phyloP scores from a whole-genome alignment of 2,888 invertebrate genomes.

The Oithona nana region DNA sequence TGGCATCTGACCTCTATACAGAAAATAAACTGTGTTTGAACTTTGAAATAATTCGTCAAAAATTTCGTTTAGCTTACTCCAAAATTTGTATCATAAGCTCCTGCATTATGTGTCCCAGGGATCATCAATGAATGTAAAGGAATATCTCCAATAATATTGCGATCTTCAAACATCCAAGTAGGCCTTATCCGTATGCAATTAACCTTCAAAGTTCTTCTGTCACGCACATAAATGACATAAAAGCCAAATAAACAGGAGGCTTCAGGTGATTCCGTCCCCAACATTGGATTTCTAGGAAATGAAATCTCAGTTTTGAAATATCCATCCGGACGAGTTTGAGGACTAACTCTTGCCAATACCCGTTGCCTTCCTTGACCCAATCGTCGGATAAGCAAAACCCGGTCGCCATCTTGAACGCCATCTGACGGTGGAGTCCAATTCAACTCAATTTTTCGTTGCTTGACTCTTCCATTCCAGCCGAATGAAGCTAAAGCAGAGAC shows the following conservation, averaged over 20 bases:
- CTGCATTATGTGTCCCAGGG: constrained; percentile 51
- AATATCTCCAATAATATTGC: constrained; percentile 34
- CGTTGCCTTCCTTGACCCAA: background rate
- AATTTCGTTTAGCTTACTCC: constrained; percentile 24
- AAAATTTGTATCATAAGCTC: constrained; percentile 33
- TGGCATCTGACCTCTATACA: constrained; percentile 5
- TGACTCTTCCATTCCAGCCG: background rate
- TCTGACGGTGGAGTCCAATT: constrained; percentile 19
- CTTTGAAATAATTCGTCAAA: background rate
- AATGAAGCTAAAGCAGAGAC: background rate
- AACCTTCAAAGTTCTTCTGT: constrained; percentile 26
- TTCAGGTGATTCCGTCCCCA: constrained; percentile 18
- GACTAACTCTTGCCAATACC: constrained; percentile 1
- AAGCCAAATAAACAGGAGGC: constrained; percentile 24
- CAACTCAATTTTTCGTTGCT: constrained; percentile 19
- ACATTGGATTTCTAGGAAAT: constrained; percentile 20
- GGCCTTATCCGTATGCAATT: constrained; percentile 59
- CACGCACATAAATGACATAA: constrained; percentile 25
- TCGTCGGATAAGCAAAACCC: constrained; percentile 25
- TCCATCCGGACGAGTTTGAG: constrained; percentile 19
- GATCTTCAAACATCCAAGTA: constrained; percentile 57
- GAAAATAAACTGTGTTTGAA: background rate
- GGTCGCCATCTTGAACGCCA: constrained; percentile 21
- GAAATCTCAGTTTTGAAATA: constrained; percentile 24
- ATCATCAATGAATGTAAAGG: constrained; percentile 41